phyloP scores from a whole-genome alignment of 2,113 vertebrate genomes.

The Coptodon rendalli region DNA sequence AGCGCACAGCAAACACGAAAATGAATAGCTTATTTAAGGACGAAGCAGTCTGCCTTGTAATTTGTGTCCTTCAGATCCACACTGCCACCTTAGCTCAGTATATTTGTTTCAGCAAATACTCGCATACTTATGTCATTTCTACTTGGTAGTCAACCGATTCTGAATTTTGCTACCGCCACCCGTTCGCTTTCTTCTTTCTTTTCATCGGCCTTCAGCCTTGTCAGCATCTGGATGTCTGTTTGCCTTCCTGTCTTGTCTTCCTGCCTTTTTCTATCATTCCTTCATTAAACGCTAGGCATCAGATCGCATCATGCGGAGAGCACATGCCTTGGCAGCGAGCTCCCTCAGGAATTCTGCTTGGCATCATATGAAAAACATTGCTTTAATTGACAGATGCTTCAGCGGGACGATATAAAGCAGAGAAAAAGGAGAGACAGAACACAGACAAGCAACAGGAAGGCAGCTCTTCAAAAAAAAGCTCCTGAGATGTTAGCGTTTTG shows the following conservation, averaged over 20 bases:
- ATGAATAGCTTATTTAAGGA: neutral
- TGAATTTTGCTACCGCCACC: neutral
- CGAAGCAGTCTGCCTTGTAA: neutral
- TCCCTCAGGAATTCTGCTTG: conserved; percentile 42
- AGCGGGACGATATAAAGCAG: neutral
- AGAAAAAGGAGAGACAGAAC: neutral
- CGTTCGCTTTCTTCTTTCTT: neutral
- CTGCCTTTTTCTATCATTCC: conserved; percentile 9
- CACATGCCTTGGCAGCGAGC: conserved; percentile 38
- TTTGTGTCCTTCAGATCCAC: neutral
- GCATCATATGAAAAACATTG: conserved; percentile 25
- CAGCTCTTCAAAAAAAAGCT: neutral
- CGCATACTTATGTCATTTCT: neutral
- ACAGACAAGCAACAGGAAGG: neutral
- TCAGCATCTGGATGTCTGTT: conserved; percentile 16
- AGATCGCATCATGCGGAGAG: conserved; percentile 38
- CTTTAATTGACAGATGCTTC: conserved; percentile 36
- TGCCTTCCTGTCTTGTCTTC: neutral
- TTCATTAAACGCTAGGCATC: conserved; percentile 27
- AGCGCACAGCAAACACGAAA: neutral
- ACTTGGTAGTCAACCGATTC: neutral
- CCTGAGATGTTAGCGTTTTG: neutral
- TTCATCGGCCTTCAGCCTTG: neutral
- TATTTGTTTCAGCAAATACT: neutral
- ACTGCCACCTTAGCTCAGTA: neutral